Evolutionary conservation across 2,113 vertebrate genomes (phyloP), one percentile per base, ranked within the genome.

Genomic region (Charadrius vociferus): DNA sequence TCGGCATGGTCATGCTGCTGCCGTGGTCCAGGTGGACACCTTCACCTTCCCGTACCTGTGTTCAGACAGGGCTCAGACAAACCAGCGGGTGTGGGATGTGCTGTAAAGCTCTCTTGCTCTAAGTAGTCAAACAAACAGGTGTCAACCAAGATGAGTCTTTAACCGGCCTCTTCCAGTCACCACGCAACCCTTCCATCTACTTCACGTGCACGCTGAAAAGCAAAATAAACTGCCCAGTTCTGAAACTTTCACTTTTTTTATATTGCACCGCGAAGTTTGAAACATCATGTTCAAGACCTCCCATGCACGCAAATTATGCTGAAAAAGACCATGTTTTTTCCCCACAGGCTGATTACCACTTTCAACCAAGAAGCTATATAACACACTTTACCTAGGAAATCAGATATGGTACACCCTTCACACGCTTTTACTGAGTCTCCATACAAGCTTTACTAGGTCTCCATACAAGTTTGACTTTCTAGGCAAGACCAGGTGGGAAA

Each of bases 131-230:
- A 71, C 62, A 95, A 95, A 94, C 34, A 86, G 49, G 86, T 55
- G 56, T 49, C 75, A 77, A 88, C 52, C 78, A 87, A 84, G 84
- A 89, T 23, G 39, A 82, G 71, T 74, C 79, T 47, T 80, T 90
- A 93, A 93, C n/a, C 94, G 95, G 23, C 62, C 67, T 79, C 83
- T 90, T 96, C 68, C 91, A 92, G 18, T 53, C 87, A 86, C 66
- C 47, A 59, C 5, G 2, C 6, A 2, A 74, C 39, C 65, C 41
- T 82, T 61, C 36, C 58, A 87, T n/a, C 80, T 88, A 73, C 53
- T 14, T 45, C 62, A 77, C 1, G 1, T 41, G 72, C 75, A 91
- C 0, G 0, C n/a, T 9, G 49, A n/a, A 93, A 96, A 90, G 75
- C 71, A 94, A 93, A 97, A 86, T 53, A 95, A 97, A 91, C 85